These are phyloP conservation scores for Spea multiplicata DNA, from an alignment of 2,113 vertebrate genomes.

Conservation along the genomic window DNA sequence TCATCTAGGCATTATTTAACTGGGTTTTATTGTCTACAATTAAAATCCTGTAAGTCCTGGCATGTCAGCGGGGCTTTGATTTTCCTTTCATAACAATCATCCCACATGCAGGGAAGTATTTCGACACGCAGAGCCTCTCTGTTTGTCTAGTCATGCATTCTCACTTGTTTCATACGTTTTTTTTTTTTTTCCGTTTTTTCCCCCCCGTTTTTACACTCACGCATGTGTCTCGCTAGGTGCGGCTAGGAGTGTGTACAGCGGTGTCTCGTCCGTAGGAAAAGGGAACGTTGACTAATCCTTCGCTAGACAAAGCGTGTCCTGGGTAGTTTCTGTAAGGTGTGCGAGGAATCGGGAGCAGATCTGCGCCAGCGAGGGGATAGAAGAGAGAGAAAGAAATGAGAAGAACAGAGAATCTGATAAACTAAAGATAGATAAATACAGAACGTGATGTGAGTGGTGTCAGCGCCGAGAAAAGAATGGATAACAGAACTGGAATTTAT, in stretches of 20 bases:
- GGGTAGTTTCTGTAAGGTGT: neutral
- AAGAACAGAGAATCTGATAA: too few species aligned
- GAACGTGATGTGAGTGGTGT: too few species aligned
- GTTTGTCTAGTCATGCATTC: conserved; percentile 29
- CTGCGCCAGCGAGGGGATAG: too few species aligned
- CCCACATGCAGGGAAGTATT: conserved; percentile 14
- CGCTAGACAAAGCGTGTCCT: neutral
- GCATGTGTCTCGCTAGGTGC: neutral
- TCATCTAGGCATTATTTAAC: conserved; percentile 2
- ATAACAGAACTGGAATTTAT: too few species aligned
- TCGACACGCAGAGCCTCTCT: neutral
- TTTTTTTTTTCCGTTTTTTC: neutral
- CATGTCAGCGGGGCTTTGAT: conserved; percentile 26
- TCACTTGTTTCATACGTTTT: conserved; percentile 9
- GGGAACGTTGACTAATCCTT: neutral
- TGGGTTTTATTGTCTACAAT: conserved; percentile 36
- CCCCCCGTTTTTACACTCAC: neutral
- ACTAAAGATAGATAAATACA: too few species aligned
- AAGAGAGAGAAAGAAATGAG: too few species aligned
- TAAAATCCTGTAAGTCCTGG: conserved; percentile 30
- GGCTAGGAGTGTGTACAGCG: neutral
- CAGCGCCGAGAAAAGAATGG: too few species aligned
- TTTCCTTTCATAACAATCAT: conserved; percentile 24
- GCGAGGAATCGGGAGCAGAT: too few species aligned
- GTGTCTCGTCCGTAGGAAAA: neutral